Base-by-base conservation (phyloP, 1,140 invertebrate genomes). In the Ridgeia piscesae region DNA sequence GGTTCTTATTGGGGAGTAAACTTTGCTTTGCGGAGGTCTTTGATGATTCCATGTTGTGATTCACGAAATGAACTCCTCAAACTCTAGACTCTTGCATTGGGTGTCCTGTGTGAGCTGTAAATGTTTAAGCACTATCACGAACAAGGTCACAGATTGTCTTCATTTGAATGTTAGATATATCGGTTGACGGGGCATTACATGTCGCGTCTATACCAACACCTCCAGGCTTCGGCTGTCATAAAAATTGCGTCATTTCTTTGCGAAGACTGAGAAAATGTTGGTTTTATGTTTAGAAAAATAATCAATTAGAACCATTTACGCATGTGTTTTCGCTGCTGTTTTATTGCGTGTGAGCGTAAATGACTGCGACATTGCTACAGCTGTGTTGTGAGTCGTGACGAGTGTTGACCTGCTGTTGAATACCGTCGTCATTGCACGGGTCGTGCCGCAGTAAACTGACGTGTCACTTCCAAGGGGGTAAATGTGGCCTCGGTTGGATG, bases 221-320 rank as follows among this genome's bases (percentile, higher is more conserved):
- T 77, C 2, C 58, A 27, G 58, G 17, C 58, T 77, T 8, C 27
- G 2, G 27, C 58, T 14, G 27, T 21, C 2, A 21, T 77, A 77
- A 21, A 77, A 77, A 21, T 77, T 17, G 27, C 58, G 14, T 77
- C 17, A 31, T 21, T 31, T 77, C 58, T 77, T 17, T 77, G 42
- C 58, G 27, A 77, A 9, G 17, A 77, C 58, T 77, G 17, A 77
- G 2, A 77, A 31, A 77, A 77, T 77, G 58, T 77, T 21, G 48
- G 27, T 77, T 77, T 77, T 77, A 77, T 77, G 58, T 77, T 77
- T 77, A 77, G 58, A 77, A 77, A 77, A 77, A 77, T 77, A 77
- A 77, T 77, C 58, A 77, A 77, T 77, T 77, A 17, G 2, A 77
- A 77, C 58, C 58, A 77, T 77, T 77, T 77, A 21, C 58, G 2